Conservation (phyloP, 2,113 vertebrate genomes). For the Percopsis transmontana region DNA sequence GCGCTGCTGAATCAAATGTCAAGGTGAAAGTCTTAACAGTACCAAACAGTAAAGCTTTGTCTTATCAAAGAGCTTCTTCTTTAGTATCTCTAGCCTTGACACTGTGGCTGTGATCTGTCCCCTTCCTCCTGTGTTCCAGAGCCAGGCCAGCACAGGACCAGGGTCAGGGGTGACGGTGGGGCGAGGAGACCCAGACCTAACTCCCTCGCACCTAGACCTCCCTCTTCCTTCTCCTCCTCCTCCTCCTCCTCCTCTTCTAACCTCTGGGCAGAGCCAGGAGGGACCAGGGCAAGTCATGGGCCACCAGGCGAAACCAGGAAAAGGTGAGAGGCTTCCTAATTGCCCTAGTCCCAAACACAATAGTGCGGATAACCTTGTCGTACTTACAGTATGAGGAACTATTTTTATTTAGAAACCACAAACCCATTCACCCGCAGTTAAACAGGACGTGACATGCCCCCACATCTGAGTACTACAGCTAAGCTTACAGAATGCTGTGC, state of each 20-base stretch:
- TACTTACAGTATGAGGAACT: no score
- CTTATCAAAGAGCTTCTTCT: no score
- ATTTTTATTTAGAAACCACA: slow-evolving; percentile 12
- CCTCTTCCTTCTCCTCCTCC: slow-evolving; percentile 29
- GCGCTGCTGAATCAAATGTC: no score
- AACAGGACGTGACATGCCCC: slow-evolving; percentile 58
- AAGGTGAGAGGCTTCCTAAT: no score
- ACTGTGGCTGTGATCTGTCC: neutral
- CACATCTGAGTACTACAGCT: slow-evolving; percentile 35
- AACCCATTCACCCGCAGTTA: slow-evolving; percentile 13
- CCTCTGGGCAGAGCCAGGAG: slow-evolving; percentile 44
- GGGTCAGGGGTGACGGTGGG: slow-evolving; percentile 21
- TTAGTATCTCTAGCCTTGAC: slow-evolving; percentile 1
- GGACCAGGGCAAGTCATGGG: slow-evolving; percentile 18
- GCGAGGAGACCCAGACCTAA: slow-evolving; percentile 46
- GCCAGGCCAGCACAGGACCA: slow-evolving; percentile 24
- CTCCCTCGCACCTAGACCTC: slow-evolving; percentile 29
- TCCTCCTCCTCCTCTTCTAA: slow-evolving; percentile 2
- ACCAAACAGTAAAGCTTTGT: no score
- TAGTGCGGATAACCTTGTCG: no score
- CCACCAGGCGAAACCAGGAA: slow-evolving; percentile 43
- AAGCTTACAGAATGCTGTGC: slow-evolving; percentile 59
- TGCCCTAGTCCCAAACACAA: neutral
- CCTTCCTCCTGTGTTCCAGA: slow-evolving; percentile 24
- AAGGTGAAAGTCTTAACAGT: no score